phyloP scores from a whole-genome alignment of 1,140 invertebrate genomes.

The Drosophila eugracilis region DNA sequence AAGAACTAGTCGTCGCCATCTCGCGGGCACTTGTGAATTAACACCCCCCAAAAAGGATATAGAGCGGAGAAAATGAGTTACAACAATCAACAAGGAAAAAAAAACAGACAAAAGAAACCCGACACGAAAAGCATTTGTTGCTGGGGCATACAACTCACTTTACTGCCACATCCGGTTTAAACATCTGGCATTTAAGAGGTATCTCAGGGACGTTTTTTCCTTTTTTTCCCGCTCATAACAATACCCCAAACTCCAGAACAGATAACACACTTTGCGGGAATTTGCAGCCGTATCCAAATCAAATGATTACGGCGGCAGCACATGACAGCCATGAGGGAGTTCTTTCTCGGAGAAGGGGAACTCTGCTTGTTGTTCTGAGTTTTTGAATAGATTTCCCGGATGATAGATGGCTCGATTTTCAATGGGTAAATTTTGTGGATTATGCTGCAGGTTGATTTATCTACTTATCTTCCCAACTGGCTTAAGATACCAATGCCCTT shows the following conservation, averaged over 20 bases:
- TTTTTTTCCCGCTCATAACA: constrained; percentile 65
- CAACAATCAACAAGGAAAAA: not conserved
- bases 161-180: constrained; percentile 14
- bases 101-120: constrained; percentile 31
- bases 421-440: constrained; percentile 27
- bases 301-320: constrained; percentile 72
- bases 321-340: constrained; percentile 57
- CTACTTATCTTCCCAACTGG: constrained; percentile 14
- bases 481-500: not conserved
- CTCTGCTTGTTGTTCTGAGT: constrained; percentile 22
- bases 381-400: constrained; percentile 30
- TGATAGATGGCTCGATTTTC: constrained; percentile 47
- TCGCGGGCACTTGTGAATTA: constrained; percentile 6
- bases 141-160: constrained; percentile 31
- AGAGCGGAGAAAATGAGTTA: constrained; percentile 25
- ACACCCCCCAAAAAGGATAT: constrained; percentile 20
- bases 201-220: constrained; percentile 44
- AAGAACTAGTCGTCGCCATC: not conserved
- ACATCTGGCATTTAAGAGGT: constrained; percentile 47
- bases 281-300: constrained; percentile 52
- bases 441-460: constrained; percentile 35
- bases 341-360: not conserved
- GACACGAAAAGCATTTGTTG: constrained; percentile 52
- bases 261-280: constrained; percentile 42
- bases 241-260: constrained; percentile 20